Conservation (phyloP, 2,797 vertebrate genomes). For the Melanotaenia maccullochi region DNA sequence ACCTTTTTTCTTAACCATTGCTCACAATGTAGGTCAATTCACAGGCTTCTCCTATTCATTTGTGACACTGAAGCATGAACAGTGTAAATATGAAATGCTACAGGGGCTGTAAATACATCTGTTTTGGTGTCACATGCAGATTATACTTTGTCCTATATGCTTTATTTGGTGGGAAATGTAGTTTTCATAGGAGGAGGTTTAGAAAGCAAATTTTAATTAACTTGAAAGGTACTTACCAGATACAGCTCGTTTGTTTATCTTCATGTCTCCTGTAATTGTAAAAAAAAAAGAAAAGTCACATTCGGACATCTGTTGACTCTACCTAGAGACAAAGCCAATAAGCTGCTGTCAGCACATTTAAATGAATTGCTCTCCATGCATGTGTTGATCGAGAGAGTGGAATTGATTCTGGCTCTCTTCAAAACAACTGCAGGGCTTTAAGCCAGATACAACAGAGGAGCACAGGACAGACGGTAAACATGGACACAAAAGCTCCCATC, state of each 20-base stretch:
- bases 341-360: constrained; percentile 24
- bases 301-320: not conserved
- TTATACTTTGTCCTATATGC: not conserved
- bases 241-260: constrained; percentile 71
- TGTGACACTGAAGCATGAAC: constrained; percentile 21
- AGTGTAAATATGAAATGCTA: constrained; percentile 5
- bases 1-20: constrained; percentile 34
- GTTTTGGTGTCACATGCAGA: constrained; percentile 5
- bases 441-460: constrained; percentile 22
- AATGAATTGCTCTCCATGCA: constrained; percentile 11
- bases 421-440: constrained; percentile 41
- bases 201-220: not conserved
- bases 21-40: constrained; percentile 63
- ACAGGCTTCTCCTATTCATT: constrained; percentile 49
- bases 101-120: constrained; percentile 7
- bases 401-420: constrained; percentile 35
- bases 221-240: constrained; percentile 69
- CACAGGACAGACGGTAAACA: constrained; percentile 26
- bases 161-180: not conserved
- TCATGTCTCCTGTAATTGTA: constrained; percentile 77
- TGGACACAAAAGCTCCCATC: constrained; percentile 58
- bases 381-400: constrained; percentile 36
- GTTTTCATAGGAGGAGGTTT: not conserved
- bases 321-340: not conserved
- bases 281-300: constrained; percentile 24